Evolutionary conservation across 2,888 invertebrate species (phyloP), one percentile per base, ranked within the genome.

Genomic region (Oscheius sp.): DNA sequence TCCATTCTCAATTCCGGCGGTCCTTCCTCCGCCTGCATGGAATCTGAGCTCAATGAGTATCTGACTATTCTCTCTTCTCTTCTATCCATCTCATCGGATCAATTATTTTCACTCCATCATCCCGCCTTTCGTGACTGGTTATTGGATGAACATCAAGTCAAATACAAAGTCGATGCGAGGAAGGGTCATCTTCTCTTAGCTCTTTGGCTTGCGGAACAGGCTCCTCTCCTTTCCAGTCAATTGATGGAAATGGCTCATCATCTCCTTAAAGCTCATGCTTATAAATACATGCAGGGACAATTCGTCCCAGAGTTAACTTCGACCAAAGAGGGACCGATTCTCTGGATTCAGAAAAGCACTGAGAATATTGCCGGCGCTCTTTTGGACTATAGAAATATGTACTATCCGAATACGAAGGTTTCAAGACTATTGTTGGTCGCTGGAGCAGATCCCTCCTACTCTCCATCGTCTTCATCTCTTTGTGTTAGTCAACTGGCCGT

Each of bases 91-190:
- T 90, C 95, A 61, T 90, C 92, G 82, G 95, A 95, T 87, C 93
- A 93, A 87, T 94, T 94, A 0, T 94, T 93, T 88, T 94, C 95
- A 93, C 94, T 95, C 88, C 95, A 95, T 88, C 96, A 97, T 87
- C 94, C 95, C 0, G 94, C 95, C 2, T 94, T 97, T 88, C 92
- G 96, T 89, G 96, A 97, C 89, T 97, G 96, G 96, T 89, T 96
- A 73, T 91, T 93, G 75, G 75, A 84, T 32, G 94, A 95, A 22
- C 28, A 45, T 6, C 59, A 64, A 17, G 38, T 26, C 12, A 62
- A 62, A 38, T 68, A 68, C 30, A 22, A 20, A 9, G 57, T 54
- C 1, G 62, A 59, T 59, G 50, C 51, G 24, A 38, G 95, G 83
- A 90, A 92, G 44, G 96, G 96, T 0, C 95, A 96, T 87, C 92